phyloP scores from a whole-genome alignment of 2,113 vertebrate species.

The Tylochromis polylepis region DNA sequence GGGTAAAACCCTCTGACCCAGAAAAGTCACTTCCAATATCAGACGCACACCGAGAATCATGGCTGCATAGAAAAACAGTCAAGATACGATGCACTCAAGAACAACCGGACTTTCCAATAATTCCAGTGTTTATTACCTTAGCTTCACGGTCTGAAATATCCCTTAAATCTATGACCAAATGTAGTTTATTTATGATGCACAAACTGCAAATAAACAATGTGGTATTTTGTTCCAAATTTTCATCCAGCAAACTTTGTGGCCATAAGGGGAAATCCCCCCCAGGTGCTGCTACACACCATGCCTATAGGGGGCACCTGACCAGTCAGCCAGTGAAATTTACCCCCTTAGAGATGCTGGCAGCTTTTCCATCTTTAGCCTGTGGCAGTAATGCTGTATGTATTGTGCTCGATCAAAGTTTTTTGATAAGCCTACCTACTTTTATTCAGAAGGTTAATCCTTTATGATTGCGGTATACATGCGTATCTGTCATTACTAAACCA shows the following conservation, averaged over 20 bases:
- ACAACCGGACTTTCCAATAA: neutral
- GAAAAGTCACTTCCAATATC: neutral
- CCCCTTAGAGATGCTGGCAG: too few species aligned
- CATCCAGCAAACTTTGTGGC: neutral
- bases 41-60: neutral
- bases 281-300: neutral
- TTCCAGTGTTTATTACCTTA: neutral
- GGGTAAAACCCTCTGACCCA: neutral
- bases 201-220: neutral
- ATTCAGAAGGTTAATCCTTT: neutral
- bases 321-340: neutral
- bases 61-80: neutral
- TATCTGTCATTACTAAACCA: neutral
- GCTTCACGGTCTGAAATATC: neutral
- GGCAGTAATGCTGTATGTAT: neutral
- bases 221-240: neutral
- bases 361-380: neutral
- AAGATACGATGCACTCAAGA: neutral
- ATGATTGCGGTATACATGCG: neutral
- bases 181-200: neutral
- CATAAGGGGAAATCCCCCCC: neutral
- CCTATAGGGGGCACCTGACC: accelerated
- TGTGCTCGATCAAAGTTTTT: neutral
- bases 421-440: neutral
- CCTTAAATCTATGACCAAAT: neutral